phyloP scores from a whole-genome alignment of 2,797 vertebrate genomes.

The Microchirus variegatus region DNA sequence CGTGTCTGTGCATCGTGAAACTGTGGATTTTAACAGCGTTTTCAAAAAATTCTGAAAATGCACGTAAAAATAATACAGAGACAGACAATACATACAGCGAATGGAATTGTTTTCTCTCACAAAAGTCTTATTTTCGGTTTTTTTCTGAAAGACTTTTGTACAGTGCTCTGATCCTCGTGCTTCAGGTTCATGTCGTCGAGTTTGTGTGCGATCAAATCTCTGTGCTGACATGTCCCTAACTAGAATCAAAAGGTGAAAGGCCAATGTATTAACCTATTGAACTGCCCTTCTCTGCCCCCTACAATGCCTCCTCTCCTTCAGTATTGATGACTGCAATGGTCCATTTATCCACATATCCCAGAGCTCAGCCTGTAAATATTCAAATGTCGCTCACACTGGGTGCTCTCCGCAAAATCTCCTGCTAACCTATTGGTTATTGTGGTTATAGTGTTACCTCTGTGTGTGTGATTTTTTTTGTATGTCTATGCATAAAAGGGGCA shows the following conservation, averaged over 20 bases:
- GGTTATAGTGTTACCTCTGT: conserved; percentile 54
- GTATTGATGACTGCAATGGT: conserved; percentile 85
- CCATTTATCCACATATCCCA: conserved; percentile 76
- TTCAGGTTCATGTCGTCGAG: conserved; percentile 46
- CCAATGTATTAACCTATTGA: conserved; percentile 88
- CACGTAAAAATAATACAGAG: no score
- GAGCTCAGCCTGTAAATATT: conserved; percentile 81
- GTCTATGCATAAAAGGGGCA: neutral
- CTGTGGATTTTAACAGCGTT: no score
- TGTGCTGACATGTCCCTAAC: conserved; percentile 83
- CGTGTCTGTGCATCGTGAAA: no score
- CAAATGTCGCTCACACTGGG: conserved; percentile 78
- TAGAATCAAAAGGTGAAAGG: conserved; percentile 87
- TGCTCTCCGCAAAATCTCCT: conserved; percentile 78
- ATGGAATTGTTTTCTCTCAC: no score
- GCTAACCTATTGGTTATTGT: conserved; percentile 81
- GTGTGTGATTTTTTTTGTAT: conserved; percentile 18
- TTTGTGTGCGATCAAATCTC: conserved; percentile 72
- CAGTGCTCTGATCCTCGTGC: conserved; percentile 44
- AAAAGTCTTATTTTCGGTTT: neutral
- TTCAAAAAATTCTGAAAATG: no score
- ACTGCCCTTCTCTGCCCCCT: conserved; percentile 73
- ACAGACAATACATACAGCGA: no score
- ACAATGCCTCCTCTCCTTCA: conserved; percentile 66
- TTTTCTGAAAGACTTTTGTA: conserved; percentile 41